phyloP scores from a whole-genome alignment of 2,888 invertebrate genomes.

The Hylaea fasciaria region DNA sequence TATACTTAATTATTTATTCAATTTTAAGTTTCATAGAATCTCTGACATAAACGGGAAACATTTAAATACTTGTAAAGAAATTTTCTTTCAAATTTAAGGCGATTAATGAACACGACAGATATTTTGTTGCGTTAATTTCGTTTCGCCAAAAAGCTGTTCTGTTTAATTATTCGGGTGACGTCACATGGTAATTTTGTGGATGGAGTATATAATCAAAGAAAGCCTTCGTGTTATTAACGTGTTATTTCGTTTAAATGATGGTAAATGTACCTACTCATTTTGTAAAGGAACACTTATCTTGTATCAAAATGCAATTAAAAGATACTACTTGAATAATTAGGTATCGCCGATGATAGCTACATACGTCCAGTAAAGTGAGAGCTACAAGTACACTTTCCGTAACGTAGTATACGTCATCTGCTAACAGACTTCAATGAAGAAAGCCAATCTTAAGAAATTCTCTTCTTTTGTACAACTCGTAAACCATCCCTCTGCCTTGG shows the following conservation, averaged over 20 bases:
- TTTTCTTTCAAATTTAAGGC: conserved; percentile 11
- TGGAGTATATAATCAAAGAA: conserved; percentile 22
- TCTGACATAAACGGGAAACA: conserved; percentile 1
- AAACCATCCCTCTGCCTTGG: conserved; percentile 6
- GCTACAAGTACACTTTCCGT: not conserved
- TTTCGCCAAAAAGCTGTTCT: conserved; percentile 19
- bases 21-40: too few relatives aligned
- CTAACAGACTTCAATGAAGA: not conserved
- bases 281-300: too few relatives aligned
- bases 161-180: conserved; percentile 31
- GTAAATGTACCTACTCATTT: not conserved
- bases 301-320: too few relatives aligned
- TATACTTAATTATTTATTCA: too few relatives aligned
- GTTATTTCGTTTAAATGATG: not conserved
- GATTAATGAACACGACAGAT: conserved; percentile 19
- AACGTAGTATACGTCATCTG: not conserved
- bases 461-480: not conserved
- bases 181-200: conserved; percentile 24
- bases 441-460: conserved; percentile 3
- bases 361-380: too few relatives aligned
- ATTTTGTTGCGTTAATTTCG: conserved; percentile 28
- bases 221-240: conserved; percentile 5
- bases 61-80: not conserved
- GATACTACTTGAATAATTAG: too few relatives aligned
- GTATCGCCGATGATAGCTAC: too few relatives aligned